Conservation (phyloP, 2,888 invertebrate genomes). For the Xanthorhoe designata region DNA sequence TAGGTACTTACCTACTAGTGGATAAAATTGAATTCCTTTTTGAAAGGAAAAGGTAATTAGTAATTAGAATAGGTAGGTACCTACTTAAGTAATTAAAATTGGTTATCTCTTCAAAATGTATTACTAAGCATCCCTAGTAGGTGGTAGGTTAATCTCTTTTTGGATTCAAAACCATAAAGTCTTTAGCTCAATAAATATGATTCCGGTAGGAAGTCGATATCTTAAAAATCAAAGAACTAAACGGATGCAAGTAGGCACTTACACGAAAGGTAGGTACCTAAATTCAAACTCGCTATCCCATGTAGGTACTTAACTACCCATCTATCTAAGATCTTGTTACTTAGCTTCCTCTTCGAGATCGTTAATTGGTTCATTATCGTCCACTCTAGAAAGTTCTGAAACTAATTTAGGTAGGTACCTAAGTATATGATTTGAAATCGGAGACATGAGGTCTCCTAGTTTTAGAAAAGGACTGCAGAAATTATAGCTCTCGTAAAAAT, state of each 20-base stretch:
- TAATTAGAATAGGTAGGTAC: too few species aligned
- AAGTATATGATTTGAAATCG: slow-evolving; percentile 28
- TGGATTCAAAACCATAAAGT: background rate
- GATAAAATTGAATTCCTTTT: too few species aligned
- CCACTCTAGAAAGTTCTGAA: slow-evolving; percentile 21
- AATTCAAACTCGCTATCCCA: slow-evolving; percentile 38
- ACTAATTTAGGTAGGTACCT: too few species aligned
- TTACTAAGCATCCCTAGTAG: too few species aligned
- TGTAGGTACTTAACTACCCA: slow-evolving; percentile 18
- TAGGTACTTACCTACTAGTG: too few species aligned
- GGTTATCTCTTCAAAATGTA: too few species aligned
- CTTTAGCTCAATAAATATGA: background rate
- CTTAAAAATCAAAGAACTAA: background rate
- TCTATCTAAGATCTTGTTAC: slow-evolving; percentile 28
- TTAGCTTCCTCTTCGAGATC: slow-evolving; percentile 48
- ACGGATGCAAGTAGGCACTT: background rate
- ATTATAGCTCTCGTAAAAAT: slow-evolving; percentile 44
- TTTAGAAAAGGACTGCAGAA: slow-evolving; percentile 35
- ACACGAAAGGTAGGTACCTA: slow-evolving; percentile 5
- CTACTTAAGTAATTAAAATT: too few species aligned
- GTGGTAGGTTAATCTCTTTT: background rate
- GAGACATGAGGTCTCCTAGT: slow-evolving; percentile 31
- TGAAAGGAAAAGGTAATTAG: too few species aligned
- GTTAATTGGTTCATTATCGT: slow-evolving; percentile 54
- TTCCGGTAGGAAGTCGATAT: background rate